phyloP scores from a whole-genome alignment of 1,140 invertebrate genomes.

The Neodiprion virginianus region DNA sequence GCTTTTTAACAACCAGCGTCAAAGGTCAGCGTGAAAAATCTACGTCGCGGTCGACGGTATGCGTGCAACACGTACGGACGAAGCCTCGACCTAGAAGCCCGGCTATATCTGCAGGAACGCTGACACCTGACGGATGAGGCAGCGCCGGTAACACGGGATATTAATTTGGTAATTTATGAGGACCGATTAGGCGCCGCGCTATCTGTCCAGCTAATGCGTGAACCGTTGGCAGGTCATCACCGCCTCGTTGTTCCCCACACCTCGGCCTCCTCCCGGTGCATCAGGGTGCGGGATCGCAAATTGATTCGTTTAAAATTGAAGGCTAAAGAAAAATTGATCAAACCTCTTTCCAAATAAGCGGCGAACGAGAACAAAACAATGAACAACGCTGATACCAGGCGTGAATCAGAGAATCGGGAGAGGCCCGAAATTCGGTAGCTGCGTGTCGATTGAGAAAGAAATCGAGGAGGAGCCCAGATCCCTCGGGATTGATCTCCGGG shows the following conservation, averaged over 20 bases:
- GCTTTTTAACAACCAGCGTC: too few relatives aligned
- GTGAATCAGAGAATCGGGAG: too few relatives aligned
- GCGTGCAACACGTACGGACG: too few relatives aligned
- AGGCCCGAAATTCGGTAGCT: background rate
- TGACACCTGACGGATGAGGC: conserved; percentile 59
- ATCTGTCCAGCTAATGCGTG: conserved; percentile 57
- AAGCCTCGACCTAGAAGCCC: background rate
- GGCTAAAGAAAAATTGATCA: background rate
- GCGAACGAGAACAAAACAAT: too few relatives aligned
- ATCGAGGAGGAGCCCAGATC: too few relatives aligned
- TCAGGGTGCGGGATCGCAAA: background rate
- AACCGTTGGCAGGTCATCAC: conserved; percentile 56
- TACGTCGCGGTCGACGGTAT: too few relatives aligned
- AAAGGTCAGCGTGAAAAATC: too few relatives aligned
- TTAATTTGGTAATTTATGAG: conserved; percentile 63
- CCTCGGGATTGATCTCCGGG: too few relatives aligned
- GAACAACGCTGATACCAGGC: too few relatives aligned
- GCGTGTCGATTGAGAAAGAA: background rate
- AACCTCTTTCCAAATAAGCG: too few relatives aligned
- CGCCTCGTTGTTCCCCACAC: conserved; percentile 6
- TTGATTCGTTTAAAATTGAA: background rate
- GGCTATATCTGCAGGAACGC: conserved; percentile 47
- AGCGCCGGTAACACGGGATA: conserved; percentile 53
- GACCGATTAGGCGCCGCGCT: conserved; percentile 56
- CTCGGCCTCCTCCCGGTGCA: too few relatives aligned